Evolutionary conservation across 2,888 invertebrate genomes (phyloP), one percentile per base, ranked within the genome.

Genomic region (Nemapogon koenigi): DNA sequence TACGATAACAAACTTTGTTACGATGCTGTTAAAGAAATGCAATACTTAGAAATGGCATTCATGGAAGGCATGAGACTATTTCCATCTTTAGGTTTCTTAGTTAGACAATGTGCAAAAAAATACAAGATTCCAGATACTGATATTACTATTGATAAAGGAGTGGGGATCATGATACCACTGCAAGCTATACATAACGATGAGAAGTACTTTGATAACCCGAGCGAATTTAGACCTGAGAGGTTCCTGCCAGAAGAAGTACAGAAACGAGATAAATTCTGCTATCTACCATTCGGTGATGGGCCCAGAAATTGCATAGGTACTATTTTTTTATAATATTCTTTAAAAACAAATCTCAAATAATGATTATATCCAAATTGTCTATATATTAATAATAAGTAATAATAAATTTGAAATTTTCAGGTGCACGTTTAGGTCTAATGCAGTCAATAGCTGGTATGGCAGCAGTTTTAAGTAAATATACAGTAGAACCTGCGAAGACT

Each of bases 61-160:
- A 57, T 62, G 35, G 75, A 76, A 48, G 60, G 65, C 0, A 68
- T 76, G 64, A 56, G 75, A 32, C 61, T 72, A 59, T 70, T 68
- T 49, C 73, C 73, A 3, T 62, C 75, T 2, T 63, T 73, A 2
- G 76, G 55, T 15, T 72, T 58, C 48, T 48, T 76, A 37, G n/a
- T 63, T 2, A 59, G 76, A 43, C 57, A 50, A 53, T 72, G 73
- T 39, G 42, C 44, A 0, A 48, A 45, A 11, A 35, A 25, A 10
- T 35, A 35, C 14, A 25, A 16, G 10, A 35, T 35, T 14, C 33
- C 33, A 11, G 19, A 50, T 3, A 41, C 51, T 2, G 45, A 51
- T 38, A 43, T 70, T 7, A 59, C 57, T 1, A 48, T 70, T 19
- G 66, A 70, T 30, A 57, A 61, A 1, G 67, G 59, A 2, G 67